These are phyloP conservation scores for Chalcis sispes DNA, from an alignment of 2,888 invertebrate species.

Conservation along the genomic window DNA sequence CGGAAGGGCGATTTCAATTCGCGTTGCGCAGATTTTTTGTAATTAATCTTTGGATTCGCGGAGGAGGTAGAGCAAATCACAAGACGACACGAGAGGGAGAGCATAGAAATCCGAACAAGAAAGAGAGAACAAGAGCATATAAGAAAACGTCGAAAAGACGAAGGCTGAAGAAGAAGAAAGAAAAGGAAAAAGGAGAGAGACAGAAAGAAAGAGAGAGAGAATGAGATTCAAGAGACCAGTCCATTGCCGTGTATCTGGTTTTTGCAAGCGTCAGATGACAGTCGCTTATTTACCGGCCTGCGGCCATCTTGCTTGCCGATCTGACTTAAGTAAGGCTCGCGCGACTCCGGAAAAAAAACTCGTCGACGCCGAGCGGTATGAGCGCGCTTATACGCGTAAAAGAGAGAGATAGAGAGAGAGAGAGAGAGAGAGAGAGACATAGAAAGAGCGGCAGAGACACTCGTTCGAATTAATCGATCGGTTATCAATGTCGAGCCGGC, in stretches of 20 bases:
- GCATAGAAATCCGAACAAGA: too few relatives aligned
- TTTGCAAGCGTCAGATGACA: conserved; percentile 75
- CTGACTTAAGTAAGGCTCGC: conserved; percentile 71
- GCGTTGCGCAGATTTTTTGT: conserved; percentile 73
- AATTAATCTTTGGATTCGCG: conserved; percentile 72
- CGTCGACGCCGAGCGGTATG: conserved; percentile 56
- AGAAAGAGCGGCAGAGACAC: conserved; percentile 24
- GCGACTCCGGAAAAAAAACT: conserved; percentile 58
- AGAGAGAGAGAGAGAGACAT: too few relatives aligned
- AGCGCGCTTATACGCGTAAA: too few relatives aligned
- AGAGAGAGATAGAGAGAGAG: too few relatives aligned
- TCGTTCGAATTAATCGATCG: conserved; percentile 72
- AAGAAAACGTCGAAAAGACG: not conserved
- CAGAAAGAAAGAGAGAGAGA: conserved; percentile 15
- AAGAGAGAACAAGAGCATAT: too few relatives aligned
- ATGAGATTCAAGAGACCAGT: conserved; percentile 70
- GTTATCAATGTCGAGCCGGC: conserved; percentile 68
- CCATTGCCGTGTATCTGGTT: conserved; percentile 73
- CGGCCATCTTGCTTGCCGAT: conserved; percentile 74
- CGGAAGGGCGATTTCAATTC: conserved; percentile 71
- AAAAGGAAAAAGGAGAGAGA: not conserved
- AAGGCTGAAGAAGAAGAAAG: not conserved
- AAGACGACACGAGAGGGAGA: too few relatives aligned
- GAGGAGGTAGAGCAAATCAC: conserved; percentile 55
- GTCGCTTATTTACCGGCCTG: conserved; percentile 74